These are phyloP conservation scores for Drosophila funebris DNA, from an alignment of 1,140 invertebrate genomes.

Conservation along the genomic window DNA sequence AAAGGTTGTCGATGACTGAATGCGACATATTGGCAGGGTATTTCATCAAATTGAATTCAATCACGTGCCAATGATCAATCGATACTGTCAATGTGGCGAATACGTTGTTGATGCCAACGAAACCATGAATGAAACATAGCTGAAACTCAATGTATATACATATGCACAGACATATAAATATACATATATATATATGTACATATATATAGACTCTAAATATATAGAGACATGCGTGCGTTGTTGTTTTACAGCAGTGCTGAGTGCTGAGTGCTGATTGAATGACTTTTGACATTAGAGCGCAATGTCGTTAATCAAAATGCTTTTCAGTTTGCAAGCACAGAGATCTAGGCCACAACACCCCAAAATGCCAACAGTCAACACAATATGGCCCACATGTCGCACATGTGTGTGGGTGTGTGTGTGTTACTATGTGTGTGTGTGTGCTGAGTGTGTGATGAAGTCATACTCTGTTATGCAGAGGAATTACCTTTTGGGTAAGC, in stretches of 20 bases:
- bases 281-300: slow-evolving; percentile 77
- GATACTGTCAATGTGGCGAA: slow-evolving; percentile 67
- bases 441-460: neutral
- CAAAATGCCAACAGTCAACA: slow-evolving; percentile 46
- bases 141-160: slow-evolving; percentile 10
- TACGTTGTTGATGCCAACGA: slow-evolving; percentile 57
- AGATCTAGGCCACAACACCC: slow-evolving; percentile 35
- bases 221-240: slow-evolving; percentile 1
- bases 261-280: slow-evolving; percentile 64
- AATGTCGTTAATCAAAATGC: slow-evolving; percentile 79
- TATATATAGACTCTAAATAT: slow-evolving; percentile 7
- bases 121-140: slow-evolving; percentile 64
- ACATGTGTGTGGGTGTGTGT: neutral
- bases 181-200: neutral
- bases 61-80: slow-evolving; percentile 81
- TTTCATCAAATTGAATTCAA: slow-evolving; percentile 81
- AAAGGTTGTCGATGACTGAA: slow-evolving; percentile 26
- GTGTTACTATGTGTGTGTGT: neutral
- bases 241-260: slow-evolving; percentile 11
- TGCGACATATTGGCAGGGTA: slow-evolving; percentile 72
- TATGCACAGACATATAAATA: neutral
- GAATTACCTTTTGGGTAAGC: slow-evolving; percentile 47
- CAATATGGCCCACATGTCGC: slow-evolving; percentile 44
- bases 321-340: slow-evolving; percentile 23
- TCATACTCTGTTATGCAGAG: slow-evolving; percentile 19